Percentiles rank a stretch among this genome's conserved stretches.
phyloP scores from a whole-genome alignment of 2,113 vertebrate genomes.

The Callorhinus ursinus region DNA sequence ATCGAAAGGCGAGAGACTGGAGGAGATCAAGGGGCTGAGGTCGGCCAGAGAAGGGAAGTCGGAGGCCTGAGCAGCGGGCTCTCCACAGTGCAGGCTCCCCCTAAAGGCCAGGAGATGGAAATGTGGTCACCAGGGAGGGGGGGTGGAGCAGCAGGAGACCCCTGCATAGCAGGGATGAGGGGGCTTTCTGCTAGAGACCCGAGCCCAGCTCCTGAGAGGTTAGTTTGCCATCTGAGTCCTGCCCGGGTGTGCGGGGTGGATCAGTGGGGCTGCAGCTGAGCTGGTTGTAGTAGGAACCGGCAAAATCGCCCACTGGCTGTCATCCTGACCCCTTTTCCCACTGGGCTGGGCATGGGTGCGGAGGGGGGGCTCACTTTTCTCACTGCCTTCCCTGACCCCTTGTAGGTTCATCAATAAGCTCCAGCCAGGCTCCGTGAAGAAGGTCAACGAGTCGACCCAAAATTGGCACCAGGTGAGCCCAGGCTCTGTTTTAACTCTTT shows the following conservation, averaged over 20 bases:
- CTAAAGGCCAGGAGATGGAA: background rate
- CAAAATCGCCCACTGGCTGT: accelerated
- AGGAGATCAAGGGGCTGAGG: background rate
- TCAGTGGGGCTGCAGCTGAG: background rate
- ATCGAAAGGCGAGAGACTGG: background rate
- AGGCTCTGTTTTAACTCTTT: background rate
- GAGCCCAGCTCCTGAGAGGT: background rate
- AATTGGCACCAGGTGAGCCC: conserved; percentile 96
- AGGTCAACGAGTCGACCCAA: conserved; percentile 91
- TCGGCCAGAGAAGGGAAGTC: background rate
- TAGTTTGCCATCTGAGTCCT: background rate
- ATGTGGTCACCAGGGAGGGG: accelerated
- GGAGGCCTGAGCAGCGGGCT: background rate
- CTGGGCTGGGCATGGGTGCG: background rate
- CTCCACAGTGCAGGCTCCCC: background rate
- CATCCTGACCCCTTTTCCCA: background rate
- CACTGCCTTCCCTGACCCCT: background rate
- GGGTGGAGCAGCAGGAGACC: background rate
- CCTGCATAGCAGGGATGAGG: accelerated
- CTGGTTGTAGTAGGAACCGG: background rate
- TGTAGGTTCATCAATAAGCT: conserved; percentile 94
- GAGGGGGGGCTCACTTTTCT: background rate
- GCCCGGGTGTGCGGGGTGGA: accelerated
- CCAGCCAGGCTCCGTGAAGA: conserved; percentile 93
- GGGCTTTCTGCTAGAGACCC: background rate